Evolutionary conservation across 1,140 invertebrate genomes (phyloP), one percentile per base, ranked within the genome.

Genomic region (Drosophila tani): DNA sequence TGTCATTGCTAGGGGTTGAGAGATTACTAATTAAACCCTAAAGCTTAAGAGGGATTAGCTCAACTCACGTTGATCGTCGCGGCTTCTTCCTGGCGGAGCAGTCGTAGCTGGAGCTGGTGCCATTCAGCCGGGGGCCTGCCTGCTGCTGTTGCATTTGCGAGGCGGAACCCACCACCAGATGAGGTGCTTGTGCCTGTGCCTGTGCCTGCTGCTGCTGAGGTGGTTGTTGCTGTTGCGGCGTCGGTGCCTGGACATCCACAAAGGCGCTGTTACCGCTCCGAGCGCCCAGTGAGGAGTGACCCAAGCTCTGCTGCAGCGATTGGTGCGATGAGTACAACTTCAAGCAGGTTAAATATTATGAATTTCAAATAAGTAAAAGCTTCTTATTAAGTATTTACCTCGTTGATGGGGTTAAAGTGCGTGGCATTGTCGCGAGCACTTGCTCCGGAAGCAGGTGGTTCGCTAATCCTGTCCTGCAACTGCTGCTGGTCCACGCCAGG

Each of bases 401-500:
- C 91, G 58, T 92, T 91, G 8, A 92, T 92, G 9, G 91, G 91
- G 76, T 92, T 92, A 38, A 92, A 92, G 38, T 92, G 91, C 21
- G 91, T 91, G 4, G 81, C 55, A 63, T 77, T 91, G 1, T 91
- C 66, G 0, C 82, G 79, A 6, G 32, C 51, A n/a, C 55, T 38
- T n/a, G 58, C 5, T 5, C 38, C 50, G 40, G 41, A 17, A 3
- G 51, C 41, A 4, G 65, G 8, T 8, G 81, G 71, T 73, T 74
- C 0, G 63, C 65, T 19, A 90, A 90, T 79, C n/a, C 83, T 85
- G 93, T 95, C 93, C 59, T 95, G 94, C 46, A 95, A 94, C 49
- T 94, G 94, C 71, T 94, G 94, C 73, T 96, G 96, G 41, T 95
- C 95, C 29, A 95, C 93, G 6, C 94, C 95, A 2, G 96, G 96